A percentile compares a stretch with the other conserved stretches of the same genome.
Conservation (phyloP, 2,888 invertebrate genomes). For the Leucophenga maculata region DNA sequence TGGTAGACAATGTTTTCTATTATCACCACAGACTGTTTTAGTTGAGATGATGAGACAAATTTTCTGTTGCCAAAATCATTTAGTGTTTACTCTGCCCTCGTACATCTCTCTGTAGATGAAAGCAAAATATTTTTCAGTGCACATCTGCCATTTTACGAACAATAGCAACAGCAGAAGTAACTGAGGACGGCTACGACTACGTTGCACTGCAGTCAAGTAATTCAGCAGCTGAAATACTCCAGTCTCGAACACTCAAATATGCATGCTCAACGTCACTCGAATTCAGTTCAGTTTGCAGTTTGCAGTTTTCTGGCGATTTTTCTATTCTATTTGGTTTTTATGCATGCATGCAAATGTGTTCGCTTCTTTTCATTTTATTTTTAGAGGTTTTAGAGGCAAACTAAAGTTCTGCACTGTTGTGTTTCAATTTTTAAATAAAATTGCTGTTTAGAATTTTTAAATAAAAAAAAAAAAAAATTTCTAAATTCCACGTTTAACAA, state of each 20-base stretch:
- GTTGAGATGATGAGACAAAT: no score
- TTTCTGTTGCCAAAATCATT: no score
- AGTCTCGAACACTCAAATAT: not conserved
- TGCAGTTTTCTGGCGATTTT: not conserved
- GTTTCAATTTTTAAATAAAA: conserved; percentile 2
- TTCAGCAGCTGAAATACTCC: not conserved
- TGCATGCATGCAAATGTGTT: not conserved
- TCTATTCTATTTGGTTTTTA: conserved; percentile 6
- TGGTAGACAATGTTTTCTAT: no score
- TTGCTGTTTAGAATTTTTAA: not conserved
- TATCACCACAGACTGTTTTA: no score
- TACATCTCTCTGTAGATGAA: no score
- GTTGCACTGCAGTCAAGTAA: not conserved
- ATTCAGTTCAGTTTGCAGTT: conserved; percentile 6
- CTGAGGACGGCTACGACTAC: not conserved
- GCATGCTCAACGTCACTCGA: conserved; percentile 8
- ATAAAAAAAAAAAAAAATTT: no score
- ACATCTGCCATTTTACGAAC: no score
- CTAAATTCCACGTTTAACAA: not conserved
- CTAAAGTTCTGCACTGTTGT: not conserved
- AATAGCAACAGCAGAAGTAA: no score
- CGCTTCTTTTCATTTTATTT: no score
- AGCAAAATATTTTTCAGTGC: no score
- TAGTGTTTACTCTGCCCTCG: no score
- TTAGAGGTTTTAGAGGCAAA: no score